Conservation (phyloP, 2,888 invertebrate genomes). For the Meta bourneti region DNA sequence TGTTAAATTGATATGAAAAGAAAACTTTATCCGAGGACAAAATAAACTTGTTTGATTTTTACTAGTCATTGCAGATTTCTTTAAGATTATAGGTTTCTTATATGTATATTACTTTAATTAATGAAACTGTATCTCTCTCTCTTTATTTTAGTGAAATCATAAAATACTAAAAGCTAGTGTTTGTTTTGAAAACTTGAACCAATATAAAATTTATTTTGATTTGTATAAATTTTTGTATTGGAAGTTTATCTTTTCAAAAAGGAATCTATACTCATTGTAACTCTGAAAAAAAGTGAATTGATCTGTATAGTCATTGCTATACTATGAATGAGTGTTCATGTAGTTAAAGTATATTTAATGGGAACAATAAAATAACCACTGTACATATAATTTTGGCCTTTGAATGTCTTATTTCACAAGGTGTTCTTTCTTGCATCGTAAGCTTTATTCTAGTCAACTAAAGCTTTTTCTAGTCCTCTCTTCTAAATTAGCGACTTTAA, state of each 20-base stretch:
- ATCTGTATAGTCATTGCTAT: conserved; percentile 65
- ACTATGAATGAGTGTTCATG: conserved; percentile 64
- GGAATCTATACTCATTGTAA: neutral
- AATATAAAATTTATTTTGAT: too few species aligned
- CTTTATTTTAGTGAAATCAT: neutral
- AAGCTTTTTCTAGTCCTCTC: too few species aligned
- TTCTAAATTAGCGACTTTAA: too few species aligned
- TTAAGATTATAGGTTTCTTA: neutral
- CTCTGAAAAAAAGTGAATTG: neutral
- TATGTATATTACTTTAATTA: neutral
- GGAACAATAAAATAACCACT: conserved; percentile 72
- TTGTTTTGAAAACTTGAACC: too few species aligned
- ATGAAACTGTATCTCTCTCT: neutral
- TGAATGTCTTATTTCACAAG: too few species aligned
- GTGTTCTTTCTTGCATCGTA: too few species aligned
- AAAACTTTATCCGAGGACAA: neutral
- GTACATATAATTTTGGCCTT: conserved; percentile 16
- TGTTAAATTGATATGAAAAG: neutral
- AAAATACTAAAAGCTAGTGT: too few species aligned
- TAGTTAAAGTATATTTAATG: conserved; percentile 68
- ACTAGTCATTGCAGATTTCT: neutral
- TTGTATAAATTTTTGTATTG: too few species aligned
- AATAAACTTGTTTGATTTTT: neutral
- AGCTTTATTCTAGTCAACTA: too few species aligned
- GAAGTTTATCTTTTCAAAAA: too few species aligned